These are phyloP conservation scores for Gryllus bimaculatus DNA, from an alignment of 1,140 invertebrate species.

Conservation along the genomic window DNA sequence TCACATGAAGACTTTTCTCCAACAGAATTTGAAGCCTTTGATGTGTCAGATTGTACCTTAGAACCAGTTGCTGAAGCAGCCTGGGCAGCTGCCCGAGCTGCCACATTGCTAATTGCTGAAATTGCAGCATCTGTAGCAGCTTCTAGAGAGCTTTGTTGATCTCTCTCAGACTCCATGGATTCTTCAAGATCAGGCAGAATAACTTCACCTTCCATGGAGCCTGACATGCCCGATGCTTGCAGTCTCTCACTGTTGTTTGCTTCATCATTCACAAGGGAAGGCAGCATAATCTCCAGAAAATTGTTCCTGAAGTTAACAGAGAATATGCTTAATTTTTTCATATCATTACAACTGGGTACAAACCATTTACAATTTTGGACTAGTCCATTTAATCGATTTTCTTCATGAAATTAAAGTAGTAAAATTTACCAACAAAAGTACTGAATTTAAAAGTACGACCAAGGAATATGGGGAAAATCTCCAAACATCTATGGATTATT, in stretches of 20 bases:
- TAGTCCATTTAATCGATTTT: too few relatives aligned
- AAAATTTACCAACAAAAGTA: too few relatives aligned
- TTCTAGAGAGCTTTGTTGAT: conserved; percentile 6
- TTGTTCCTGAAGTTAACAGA: background rate
- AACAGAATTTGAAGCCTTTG: background rate
- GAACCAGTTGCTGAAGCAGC: background rate
- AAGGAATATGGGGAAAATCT: too few relatives aligned
- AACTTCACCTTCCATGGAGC: background rate
- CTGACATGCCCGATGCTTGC: background rate
- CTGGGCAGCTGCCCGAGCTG: background rate
- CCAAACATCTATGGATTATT: too few relatives aligned
- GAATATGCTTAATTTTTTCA: background rate
- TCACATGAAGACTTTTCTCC: background rate
- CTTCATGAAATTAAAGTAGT: too few relatives aligned
- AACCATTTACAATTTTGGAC: too few relatives aligned
- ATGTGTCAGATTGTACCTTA: background rate
- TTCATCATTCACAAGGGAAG: background rate
- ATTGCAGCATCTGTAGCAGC: conserved; percentile 15
- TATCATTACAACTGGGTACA: too few relatives aligned
- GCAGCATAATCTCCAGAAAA: background rate
- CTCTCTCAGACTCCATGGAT: background rate
- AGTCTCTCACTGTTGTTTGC: background rate
- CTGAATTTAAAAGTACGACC: too few relatives aligned
- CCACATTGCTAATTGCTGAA: conserved; percentile 11
- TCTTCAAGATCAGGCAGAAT: background rate